A percentile compares a stretch with the other conserved stretches of the same genome.
phyloP scores from a whole-genome alignment of 1,140 invertebrate species.

The Penaeus indicus region DNA sequence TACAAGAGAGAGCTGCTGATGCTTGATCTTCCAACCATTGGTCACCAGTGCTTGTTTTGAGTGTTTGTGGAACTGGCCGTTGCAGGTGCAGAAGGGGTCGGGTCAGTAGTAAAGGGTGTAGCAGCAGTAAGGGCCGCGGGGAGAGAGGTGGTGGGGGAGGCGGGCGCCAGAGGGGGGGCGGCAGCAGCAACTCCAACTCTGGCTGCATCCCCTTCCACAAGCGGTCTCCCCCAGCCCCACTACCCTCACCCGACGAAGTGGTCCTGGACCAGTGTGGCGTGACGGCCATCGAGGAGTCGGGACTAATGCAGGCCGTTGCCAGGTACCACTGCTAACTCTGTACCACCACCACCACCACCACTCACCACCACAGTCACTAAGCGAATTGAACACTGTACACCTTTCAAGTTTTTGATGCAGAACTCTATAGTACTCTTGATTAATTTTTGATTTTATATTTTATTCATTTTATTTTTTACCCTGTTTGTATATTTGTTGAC shows the following conservation, averaged over 20 bases:
- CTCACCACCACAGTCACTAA: constrained; percentile 8
- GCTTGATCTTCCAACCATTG: too few species aligned
- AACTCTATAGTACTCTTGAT: background rate
- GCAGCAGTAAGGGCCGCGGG: constrained; percentile 64
- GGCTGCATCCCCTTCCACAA: constrained; percentile 70
- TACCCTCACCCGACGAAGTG: constrained; percentile 49
- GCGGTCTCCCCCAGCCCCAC: constrained; percentile 55
- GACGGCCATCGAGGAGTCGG: constrained; percentile 69
- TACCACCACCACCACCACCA: constrained; percentile 27
- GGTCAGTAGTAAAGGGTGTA: constrained; percentile 60
- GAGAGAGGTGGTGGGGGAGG: constrained; percentile 51
- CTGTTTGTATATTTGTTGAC: background rate
- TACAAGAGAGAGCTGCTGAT: too few species aligned
- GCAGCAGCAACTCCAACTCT: constrained; percentile 36
- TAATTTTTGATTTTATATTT: too few species aligned
- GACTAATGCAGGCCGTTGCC: constrained; percentile 51
- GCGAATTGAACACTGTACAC: too few species aligned
- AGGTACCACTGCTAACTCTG: constrained; percentile 74
- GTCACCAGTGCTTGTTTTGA: constrained; percentile 15
- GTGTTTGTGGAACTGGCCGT: constrained; percentile 47
- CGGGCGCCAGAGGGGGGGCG: constrained; percentile 52
- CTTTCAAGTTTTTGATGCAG: background rate
- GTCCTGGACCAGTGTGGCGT: constrained; percentile 77
- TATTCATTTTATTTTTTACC: too few species aligned
- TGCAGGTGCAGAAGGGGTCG: constrained; percentile 64